Evolutionary conservation across 1,140 invertebrate genomes (phyloP).

Genomic region (Diachasmimorpha longicaudata): DNA sequence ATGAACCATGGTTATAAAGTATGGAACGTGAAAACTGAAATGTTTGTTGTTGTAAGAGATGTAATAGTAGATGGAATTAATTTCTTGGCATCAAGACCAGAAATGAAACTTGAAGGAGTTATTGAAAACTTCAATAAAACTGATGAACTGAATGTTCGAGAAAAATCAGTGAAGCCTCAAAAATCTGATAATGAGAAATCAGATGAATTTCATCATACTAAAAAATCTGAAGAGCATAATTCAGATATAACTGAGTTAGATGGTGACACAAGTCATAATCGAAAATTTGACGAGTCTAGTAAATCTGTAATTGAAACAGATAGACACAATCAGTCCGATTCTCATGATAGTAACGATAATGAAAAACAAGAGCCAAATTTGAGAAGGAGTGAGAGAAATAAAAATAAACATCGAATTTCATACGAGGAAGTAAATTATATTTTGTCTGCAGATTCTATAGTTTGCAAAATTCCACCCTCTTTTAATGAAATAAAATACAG

Average conservation of each 20-base stretch:
- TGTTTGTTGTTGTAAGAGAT: conserved; percentile 48
- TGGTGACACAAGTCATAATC: neutral
- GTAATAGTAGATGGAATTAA: conserved; percentile 53
- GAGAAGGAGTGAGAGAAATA: conserved; percentile 37
- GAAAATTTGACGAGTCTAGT: neutral
- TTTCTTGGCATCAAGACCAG: conserved; percentile 41
- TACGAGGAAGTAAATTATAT: conserved; percentile 30
- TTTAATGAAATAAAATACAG: conserved; percentile 46
- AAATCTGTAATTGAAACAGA: neutral
- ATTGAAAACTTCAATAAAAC: neutral
- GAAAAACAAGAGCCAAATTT: conserved; percentile 5
- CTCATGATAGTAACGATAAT: neutral
- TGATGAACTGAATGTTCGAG: conserved; percentile 18
- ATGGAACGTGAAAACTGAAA: conserved; percentile 39
- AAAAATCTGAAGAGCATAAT: neutral
- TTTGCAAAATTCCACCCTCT: conserved; percentile 18
- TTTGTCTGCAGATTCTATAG: conserved; percentile 28
- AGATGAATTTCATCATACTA: conserved; percentile 24
- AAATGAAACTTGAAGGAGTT: neutral
- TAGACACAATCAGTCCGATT: neutral
- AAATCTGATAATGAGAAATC: conserved; percentile 21
- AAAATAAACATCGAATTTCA: conserved; percentile 37
- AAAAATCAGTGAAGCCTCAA: neutral
- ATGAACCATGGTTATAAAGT: neutral
- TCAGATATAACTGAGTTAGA: neutral